These are phyloP conservation scores for Lates calcarifer DNA, from an alignment of 2,113 vertebrate species.

Conservation along the genomic window DNA sequence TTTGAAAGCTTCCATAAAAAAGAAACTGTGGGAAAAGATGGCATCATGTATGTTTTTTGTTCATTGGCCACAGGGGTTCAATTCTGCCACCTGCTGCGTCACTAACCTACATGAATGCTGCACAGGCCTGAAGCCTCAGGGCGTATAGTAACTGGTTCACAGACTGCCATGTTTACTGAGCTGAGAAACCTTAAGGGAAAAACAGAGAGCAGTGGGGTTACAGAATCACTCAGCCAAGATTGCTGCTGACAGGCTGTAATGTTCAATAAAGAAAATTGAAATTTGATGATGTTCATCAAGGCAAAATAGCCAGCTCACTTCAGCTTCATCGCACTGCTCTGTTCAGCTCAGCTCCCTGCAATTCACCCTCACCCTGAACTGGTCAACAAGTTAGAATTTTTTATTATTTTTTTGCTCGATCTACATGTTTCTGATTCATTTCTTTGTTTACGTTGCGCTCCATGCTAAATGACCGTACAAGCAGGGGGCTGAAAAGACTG, in stretches of 20 bases:
- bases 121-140: neutral
- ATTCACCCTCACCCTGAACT: conserved; percentile 12
- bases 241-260: conserved; percentile 19
- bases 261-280: conserved; percentile 25
- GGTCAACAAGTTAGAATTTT: neutral
- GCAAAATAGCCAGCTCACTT: neutral
- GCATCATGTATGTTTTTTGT: neutral
- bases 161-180: conserved; percentile 9
- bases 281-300: conserved; percentile 9
- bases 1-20: neutral
- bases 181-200: neutral
- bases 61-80: neutral
- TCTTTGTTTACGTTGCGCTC: conserved; percentile 2
- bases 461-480: neutral
- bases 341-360: neutral
- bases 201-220: neutral
- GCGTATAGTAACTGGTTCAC: neutral
- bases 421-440: conserved; percentile 14
- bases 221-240: neutral
- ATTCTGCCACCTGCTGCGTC: neutral
- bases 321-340: neutral
- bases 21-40: neutral
- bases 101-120: neutral
- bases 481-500: neutral
- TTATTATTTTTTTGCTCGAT: too few relatives aligned